Percentiles rank a stretch among this genome's conserved stretches.
phyloP scores from a whole-genome alignment of 2,797 vertebrate genomes.

The Acropternis orthonyx region DNA sequence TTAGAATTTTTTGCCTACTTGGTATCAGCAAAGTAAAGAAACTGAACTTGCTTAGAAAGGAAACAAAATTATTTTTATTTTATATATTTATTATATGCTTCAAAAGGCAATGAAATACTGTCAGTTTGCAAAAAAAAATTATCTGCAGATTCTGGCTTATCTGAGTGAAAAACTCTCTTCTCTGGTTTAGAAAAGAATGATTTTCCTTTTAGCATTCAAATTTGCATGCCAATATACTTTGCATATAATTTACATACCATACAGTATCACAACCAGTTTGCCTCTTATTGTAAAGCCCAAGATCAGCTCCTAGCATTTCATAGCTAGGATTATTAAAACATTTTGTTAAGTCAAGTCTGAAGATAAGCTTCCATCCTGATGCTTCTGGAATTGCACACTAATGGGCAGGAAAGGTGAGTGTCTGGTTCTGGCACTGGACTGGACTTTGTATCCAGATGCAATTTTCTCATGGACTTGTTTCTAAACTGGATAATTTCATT shows the following conservation, averaged over 20 bases:
- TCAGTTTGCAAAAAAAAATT: not conserved
- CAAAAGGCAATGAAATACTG: not conserved
- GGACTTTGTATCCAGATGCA: not conserved
- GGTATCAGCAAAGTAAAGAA: not conserved
- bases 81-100: not conserved
- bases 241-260: constrained; percentile 58
- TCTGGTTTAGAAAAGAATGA: constrained; percentile 35
- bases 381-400: constrained; percentile 4
- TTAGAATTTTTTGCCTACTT: not conserved
- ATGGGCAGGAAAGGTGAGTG: not conserved
- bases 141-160: constrained; percentile 6
- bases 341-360: constrained; percentile 55
- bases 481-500: not conserved
- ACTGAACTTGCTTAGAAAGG: not conserved
- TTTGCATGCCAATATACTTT: constrained; percentile 58
- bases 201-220: constrained; percentile 50
- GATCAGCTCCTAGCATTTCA: constrained; percentile 42
- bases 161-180: not conserved
- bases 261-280: constrained; percentile 13
- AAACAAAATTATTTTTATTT: not conserved
- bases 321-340: constrained; percentile 54
- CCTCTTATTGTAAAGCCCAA: constrained; percentile 44
- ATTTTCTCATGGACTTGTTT: not conserved
- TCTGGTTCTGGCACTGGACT: not conserved
- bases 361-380: constrained; percentile 28